Percentiles rank a stretch among this genome's conserved stretches.
These are phyloP conservation scores for Takifugu ocellatus DNA, from an alignment of 2,797 vertebrate genomes.

Conservation along the genomic window DNA sequence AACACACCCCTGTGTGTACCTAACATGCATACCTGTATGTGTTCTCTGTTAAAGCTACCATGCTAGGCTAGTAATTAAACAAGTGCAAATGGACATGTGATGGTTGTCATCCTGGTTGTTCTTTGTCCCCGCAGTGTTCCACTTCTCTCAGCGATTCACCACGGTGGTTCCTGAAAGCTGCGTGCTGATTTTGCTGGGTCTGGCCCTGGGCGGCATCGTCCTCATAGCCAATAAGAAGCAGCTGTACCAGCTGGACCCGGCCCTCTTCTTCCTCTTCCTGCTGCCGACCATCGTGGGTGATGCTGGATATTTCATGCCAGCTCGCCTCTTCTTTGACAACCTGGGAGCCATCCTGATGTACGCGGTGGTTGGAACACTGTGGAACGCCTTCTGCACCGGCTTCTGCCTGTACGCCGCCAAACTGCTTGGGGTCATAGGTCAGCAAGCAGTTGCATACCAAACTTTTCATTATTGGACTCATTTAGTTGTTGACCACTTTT, in stretches of 20 bases:
- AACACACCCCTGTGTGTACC: too few species aligned
- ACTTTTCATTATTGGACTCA: too few species aligned
- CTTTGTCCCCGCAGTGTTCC: constrained; percentile 80
- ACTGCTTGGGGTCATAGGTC: constrained; percentile 84
- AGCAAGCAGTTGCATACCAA: constrained; percentile 25
- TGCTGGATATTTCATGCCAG: constrained; percentile 95
- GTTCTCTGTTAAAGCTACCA: too few species aligned
- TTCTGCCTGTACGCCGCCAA: constrained; percentile 86
- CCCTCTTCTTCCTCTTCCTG: constrained; percentile 95
- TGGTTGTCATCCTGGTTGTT: not conserved
- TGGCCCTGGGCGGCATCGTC: constrained; percentile 89
- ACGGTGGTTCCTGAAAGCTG: constrained; percentile 91
- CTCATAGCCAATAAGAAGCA: constrained; percentile 90
- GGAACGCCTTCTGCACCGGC: constrained; percentile 93
- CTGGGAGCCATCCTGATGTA: constrained; percentile 92
- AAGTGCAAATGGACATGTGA: not conserved
- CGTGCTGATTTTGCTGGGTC: constrained; percentile 89
- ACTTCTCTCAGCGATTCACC: constrained; percentile 90
- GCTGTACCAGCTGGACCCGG: constrained; percentile 90
- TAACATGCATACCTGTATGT: too few species aligned
- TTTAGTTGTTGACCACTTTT: too few species aligned
- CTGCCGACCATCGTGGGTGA: constrained; percentile 93
- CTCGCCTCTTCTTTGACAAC: constrained; percentile 92
- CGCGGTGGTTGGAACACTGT: constrained; percentile 91
- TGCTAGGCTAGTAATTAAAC: not conserved